Evolutionary conservation across 2,888 invertebrate genomes (phyloP), one percentile per base, ranked within the genome.

Genomic region (Mamestra brassicae): DNA sequence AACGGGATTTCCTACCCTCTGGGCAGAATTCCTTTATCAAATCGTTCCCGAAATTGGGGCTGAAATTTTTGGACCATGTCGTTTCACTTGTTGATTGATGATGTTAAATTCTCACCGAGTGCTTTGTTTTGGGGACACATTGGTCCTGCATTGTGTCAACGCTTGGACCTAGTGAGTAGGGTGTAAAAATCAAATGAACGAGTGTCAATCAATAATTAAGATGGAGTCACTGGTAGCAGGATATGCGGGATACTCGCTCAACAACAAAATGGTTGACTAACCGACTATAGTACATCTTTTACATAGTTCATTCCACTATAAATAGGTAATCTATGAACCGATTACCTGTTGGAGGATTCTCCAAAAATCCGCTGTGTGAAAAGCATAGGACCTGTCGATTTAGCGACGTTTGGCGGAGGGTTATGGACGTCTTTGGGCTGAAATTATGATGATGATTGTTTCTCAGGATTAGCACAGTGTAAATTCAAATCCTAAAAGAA

Each of bases 181-280:
- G 54, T 50, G 67, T 65, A 45, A 47, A 69, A 54, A 38, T 57
- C 15, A 83, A 70, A 34, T 50, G 63, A 79, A 38, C 47, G 62
- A 52, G 74, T 74, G 57, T 62, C 72, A 71, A 78, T 75, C 74
- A 71, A 71, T 80, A 74, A 76, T 83, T 68, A 79, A 79, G 77
- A 84, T 72, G 15, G 80, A 74, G 74, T 71, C 69, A 70, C 50
- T 67, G 84, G 68, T 71, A 54, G 64, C 71, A 87, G 85, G 87
- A 87, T 26, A 26, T 85, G 85, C 85, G 85, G 85, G 85, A 69
- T 70, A 80, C 76, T 78, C 76, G 62, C 55, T 58, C 26, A 50
- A 36, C 5, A 36, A 42, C 58, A n/a, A n/a, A 60, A n/a, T 61
- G 42, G n/a, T 61, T 26, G 61, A 42, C 4, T 52, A 34, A 36